phyloP scores from a whole-genome alignment of 2,797 vertebrate species.

The Toxotes lorentzi region DNA sequence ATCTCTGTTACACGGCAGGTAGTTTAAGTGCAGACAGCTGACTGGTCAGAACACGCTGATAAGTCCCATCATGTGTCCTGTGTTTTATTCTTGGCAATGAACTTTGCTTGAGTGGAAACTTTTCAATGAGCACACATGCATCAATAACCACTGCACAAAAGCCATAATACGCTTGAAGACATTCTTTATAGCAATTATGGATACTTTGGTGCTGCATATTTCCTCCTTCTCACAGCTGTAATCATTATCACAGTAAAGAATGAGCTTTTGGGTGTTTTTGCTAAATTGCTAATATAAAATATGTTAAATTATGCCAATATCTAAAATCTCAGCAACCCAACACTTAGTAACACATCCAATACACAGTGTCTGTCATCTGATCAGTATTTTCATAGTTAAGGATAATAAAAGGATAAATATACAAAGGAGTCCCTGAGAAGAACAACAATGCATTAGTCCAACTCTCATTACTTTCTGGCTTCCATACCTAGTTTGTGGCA shows the following conservation, averaged over 20 bases:
- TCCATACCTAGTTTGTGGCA: neutral
- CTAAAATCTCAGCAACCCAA: slow-evolving; percentile 18
- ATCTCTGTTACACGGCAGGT: slow-evolving; percentile 33
- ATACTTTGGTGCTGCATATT: slow-evolving; percentile 19
- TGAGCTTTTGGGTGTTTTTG: slow-evolving; percentile 30
- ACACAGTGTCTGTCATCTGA: slow-evolving; percentile 16
- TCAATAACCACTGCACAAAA: slow-evolving; percentile 57
- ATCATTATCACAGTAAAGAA: slow-evolving; percentile 46
- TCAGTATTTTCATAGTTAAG: neutral
- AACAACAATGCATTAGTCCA: neutral
- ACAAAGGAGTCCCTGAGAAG: neutral
- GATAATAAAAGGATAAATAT: slow-evolving; percentile 10
- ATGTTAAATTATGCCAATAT: slow-evolving; percentile 44
- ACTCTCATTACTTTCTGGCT: neutral
- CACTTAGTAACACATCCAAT: neutral
- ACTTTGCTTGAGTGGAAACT: slow-evolving; percentile 42
- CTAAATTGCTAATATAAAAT: slow-evolving; percentile 51
- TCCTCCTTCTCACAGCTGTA: slow-evolving; percentile 32
- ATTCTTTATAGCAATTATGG: slow-evolving; percentile 49
- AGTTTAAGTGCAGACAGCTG: slow-evolving; percentile 17
- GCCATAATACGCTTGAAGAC: slow-evolving; percentile 54
- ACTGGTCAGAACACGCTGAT: slow-evolving; percentile 20
- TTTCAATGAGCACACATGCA: slow-evolving; percentile 51
- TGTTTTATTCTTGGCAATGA: slow-evolving; percentile 19
- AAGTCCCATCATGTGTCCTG: slow-evolving; percentile 16